phyloP scores from a whole-genome alignment of 2,113 vertebrate species.

The Ailurus styani region DNA sequence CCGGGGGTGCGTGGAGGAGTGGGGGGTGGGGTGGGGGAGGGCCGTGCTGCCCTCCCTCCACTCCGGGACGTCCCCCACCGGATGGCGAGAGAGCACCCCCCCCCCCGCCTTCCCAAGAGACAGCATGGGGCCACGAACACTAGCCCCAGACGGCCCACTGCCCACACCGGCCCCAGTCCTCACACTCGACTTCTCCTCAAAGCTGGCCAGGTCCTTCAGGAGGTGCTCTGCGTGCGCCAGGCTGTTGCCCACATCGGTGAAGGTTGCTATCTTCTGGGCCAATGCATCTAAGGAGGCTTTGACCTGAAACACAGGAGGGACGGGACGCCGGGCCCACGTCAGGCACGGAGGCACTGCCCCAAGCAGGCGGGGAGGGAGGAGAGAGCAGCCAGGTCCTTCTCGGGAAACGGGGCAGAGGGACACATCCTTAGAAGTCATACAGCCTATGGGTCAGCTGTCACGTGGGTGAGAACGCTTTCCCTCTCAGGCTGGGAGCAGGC shows the following conservation, averaged over 20 bases:
- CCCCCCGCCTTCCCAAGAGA: background rate
- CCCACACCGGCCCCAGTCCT: constrained; percentile 58
- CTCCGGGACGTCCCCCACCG: background rate
- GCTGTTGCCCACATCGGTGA: constrained; percentile 93
- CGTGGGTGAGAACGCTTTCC: rapidly evolving
- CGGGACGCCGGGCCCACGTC: background rate
- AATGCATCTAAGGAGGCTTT: constrained; percentile 86
- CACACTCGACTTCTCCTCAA: constrained; percentile 90
- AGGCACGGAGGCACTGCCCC: background rate
- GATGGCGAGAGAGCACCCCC: background rate
- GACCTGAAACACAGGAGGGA: constrained; percentile 82
- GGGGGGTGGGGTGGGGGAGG: no score
- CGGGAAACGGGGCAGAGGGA: background rate
- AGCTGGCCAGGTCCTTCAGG: constrained; percentile 87
- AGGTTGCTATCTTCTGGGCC: constrained; percentile 86
- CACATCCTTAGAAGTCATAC: background rate
- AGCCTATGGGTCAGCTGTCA: rapidly evolving
- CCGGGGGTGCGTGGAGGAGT: background rate
- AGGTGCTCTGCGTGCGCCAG: constrained; percentile 91
- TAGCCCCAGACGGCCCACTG: rapidly evolving
- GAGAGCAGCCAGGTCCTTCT: background rate
- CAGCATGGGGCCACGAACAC: rapidly evolving
- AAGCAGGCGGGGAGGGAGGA: background rate
- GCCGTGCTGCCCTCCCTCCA: background rate
- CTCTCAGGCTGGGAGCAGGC: rapidly evolving